Base-by-base conservation (phyloP, 2,888 invertebrate genomes). In the Tetheella fluctuosa region DNA sequence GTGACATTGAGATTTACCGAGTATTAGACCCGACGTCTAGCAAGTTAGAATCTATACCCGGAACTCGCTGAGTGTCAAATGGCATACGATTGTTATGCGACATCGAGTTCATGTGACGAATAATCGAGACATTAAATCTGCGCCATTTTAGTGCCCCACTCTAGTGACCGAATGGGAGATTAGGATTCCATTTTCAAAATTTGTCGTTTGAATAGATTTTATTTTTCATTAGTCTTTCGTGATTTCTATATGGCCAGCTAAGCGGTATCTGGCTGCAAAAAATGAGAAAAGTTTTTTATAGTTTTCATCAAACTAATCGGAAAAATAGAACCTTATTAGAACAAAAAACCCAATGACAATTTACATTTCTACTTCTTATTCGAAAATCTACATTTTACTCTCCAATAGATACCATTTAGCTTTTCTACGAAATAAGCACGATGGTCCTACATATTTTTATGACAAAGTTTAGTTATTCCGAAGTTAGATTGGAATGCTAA, bases 401-500 rank as follows among this genome's bases (percentile, higher is more conserved):
- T 5, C 8, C 17, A 48, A n/a, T 20, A 48, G 8, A 20, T 48
- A 7, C 42, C 7, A 48, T 20, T 48, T 20, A 20, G 7, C 42
- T n/a, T 42, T 42, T 20, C 10, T 48, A 48, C 17, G 17, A 48
- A 48, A 48, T 17, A 48, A 20, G 10, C 48, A 10, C 48, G 48
- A 10, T 48, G 2, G 10, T 15, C 1, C 0, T 20, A 65, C 66
- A 70, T 67, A 64, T 70, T 74, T 73, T 70, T 73, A 74, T 76
- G 69, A 73, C 71, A 82, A 88, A 88, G 76, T 81, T 82, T 70
- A 71, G 70, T 81, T 80, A 84, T 85, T 80, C 70, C 75, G 62
- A 89, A 89, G 88, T 88, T 89, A 87, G 83, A 89, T 89, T 88
- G 84, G 77, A 77, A 76, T 70, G 68, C 74, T 74, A 72, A 74